These are phyloP conservation scores for Arizona elegans DNA, from an alignment of 2,113 vertebrate genomes.

Conservation along the genomic window DNA sequence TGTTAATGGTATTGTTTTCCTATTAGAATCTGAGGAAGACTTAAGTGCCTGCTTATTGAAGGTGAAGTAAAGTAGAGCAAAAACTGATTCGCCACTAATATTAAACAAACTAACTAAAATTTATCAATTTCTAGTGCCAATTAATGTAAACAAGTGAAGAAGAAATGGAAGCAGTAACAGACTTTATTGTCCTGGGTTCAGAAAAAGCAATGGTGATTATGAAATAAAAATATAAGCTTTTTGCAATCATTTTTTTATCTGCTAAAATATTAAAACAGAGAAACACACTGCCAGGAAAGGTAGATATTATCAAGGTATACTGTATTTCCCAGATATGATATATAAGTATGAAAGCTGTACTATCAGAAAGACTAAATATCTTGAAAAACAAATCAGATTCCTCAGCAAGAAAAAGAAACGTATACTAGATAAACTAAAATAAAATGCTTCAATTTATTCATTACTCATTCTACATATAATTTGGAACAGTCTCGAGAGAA, in stretches of 20 bases:
- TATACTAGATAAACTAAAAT: neutral
- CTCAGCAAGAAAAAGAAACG: neutral
- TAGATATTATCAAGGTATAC: neutral
- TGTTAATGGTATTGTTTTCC: neutral
- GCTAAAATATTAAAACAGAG: neutral
- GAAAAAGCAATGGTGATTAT: neutral
- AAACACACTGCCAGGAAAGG: neutral
- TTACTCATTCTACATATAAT: neutral
- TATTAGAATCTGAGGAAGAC: neutral
- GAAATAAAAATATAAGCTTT: neutral
- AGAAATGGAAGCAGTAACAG: neutral
- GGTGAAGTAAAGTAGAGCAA: neutral
- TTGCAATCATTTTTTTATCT: neutral
- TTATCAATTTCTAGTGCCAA: neutral
- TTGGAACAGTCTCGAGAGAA: neutral
- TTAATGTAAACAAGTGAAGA: neutral
- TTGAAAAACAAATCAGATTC: neutral
- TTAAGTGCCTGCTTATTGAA: neutral
- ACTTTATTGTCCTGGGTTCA: neutral
- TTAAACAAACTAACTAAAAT: neutral
- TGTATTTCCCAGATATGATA: neutral
- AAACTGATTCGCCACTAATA: neutral
- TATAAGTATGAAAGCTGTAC: neutral
- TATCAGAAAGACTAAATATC: neutral
- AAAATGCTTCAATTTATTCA: neutral